A percentile compares a stretch with the other conserved stretches of the same genome.
Evolutionary conservation across 1,140 invertebrate species (phyloP).

Genomic region (Phymorhynchus buccinoides): DNA sequence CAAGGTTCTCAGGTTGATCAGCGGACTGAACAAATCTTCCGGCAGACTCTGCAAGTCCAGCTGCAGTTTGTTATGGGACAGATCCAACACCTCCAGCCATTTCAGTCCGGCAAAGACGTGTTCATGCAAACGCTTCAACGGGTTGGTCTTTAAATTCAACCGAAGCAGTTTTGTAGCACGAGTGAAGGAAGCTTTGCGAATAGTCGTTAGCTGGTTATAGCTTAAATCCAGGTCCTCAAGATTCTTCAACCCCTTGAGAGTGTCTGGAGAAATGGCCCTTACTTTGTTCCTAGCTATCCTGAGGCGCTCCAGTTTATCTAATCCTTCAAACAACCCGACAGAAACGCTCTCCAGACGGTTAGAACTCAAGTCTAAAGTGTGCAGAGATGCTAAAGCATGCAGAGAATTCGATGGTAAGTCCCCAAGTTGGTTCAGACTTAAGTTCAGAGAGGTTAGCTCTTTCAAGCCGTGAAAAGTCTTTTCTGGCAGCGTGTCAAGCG

Average conservation of each 20-base stretch:
- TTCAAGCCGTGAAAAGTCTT: neutral
- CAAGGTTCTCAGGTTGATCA: neutral
- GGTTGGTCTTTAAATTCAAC: neutral
- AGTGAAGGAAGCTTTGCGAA: neutral
- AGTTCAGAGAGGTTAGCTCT: neutral
- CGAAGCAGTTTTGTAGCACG: neutral
- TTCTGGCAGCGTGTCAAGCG: neutral
- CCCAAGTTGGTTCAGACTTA: neutral
- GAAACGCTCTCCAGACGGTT: neutral
- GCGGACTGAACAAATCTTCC: neutral
- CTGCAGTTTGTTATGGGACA: neutral
- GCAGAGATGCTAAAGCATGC: neutral
- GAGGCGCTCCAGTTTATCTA: neutral
- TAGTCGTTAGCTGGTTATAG: neutral
- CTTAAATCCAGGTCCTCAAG: neutral
- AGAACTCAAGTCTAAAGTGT: neutral
- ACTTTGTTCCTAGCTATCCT: neutral
- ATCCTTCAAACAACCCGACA: neutral
- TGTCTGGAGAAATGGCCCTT: neutral
- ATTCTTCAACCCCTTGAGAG: neutral
- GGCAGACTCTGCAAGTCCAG: neutral
- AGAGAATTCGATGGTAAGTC: neutral
- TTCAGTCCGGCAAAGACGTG: neutral
- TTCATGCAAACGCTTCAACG: neutral
- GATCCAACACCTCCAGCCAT: neutral